Percentiles rank a stretch among this genome's conserved stretches.
Evolutionary conservation across 92 coral and sea anemone species (phyloP).

Genomic region (Anthopleura xanthogrammica): DNA sequence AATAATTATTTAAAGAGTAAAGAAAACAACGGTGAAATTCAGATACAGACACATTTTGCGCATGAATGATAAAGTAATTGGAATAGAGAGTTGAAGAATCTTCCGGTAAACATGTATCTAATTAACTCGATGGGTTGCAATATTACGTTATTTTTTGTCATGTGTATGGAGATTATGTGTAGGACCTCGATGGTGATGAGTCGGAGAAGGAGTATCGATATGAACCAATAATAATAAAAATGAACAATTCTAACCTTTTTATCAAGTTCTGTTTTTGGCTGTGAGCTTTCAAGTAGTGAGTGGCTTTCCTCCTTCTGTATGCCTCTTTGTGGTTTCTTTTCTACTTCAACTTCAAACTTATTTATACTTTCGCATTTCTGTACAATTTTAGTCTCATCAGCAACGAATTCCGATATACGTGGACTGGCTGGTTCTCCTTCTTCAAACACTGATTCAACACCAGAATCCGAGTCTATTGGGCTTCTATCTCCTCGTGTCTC

Average conservation of each 20-base stretch:
- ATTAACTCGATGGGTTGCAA: no score
- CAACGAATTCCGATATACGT: constrained; percentile 57
- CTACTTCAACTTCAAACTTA: constrained; percentile 18
- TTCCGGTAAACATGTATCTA: no score
- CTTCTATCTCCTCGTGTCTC: constrained; percentile 38
- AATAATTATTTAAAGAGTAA: not conserved
- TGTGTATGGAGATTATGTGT: not conserved
- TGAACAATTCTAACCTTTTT: constrained; percentile 67
- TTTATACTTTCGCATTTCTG: constrained; percentile 35
- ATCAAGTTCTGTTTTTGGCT: constrained; percentile 91
- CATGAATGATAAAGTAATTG: not conserved
- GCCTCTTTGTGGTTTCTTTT: constrained; percentile 46
- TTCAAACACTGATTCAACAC: constrained; percentile 78
- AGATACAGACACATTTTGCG: not conserved
- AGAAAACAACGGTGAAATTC: not conserved
- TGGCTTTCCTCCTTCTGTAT: constrained; percentile 38
- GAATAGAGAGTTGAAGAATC: not conserved
- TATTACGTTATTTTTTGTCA: not conserved
- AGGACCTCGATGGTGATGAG: no score
- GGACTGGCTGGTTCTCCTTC: constrained; percentile 58
- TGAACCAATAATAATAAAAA: not conserved
- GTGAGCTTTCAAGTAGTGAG: constrained; percentile 61
- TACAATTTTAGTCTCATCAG: constrained; percentile 36
- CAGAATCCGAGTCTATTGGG: constrained; percentile 83
- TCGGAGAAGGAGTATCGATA: no score